These are phyloP conservation scores for Drosophila antonietae DNA, from an alignment of 2,888 invertebrate genomes.

Conservation along the genomic window DNA sequence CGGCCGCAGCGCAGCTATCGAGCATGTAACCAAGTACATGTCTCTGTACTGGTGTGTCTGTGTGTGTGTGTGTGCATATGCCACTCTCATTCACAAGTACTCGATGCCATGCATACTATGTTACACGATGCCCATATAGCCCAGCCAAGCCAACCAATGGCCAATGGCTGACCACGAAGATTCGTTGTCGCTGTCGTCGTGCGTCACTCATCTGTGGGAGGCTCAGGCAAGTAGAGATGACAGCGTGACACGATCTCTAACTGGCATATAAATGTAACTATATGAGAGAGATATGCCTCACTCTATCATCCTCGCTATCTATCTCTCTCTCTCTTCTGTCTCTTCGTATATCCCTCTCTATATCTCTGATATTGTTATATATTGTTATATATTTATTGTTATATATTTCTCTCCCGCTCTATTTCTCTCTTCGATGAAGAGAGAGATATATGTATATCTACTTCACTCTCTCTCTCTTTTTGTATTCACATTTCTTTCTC, in stretches of 20 bases:
- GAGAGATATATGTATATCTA: neutral
- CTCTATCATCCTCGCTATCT: neutral
- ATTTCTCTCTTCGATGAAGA: too few relatives aligned
- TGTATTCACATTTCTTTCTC: neutral
- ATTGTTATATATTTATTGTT: neutral
- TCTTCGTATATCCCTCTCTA: neutral
- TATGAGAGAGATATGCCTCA: neutral
- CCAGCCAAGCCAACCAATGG: conserved; percentile 30
- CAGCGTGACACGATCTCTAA: conserved; percentile 6
- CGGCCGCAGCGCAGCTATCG: conserved; percentile 27
- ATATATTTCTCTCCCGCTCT: neutral
- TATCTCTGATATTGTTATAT: neutral
- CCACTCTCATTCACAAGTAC: conserved; percentile 3
- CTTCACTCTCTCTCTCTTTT: neutral
- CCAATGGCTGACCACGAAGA: conserved; percentile 52
- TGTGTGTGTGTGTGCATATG: neutral
- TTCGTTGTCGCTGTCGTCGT: conserved; percentile 33
- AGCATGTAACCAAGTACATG: conserved; percentile 43
- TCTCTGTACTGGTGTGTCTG: neutral
- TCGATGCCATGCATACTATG: conserved; percentile 8
- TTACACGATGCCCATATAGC: conserved; percentile 23
- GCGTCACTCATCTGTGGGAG: conserved; percentile 31
- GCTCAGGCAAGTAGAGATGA: conserved; percentile 1
- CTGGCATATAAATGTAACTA: neutral
- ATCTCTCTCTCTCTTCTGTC: neutral